Evolutionary conservation across 2,113 vertebrate species (phyloP).

Genomic region (Tinamus guttatus): DNA sequence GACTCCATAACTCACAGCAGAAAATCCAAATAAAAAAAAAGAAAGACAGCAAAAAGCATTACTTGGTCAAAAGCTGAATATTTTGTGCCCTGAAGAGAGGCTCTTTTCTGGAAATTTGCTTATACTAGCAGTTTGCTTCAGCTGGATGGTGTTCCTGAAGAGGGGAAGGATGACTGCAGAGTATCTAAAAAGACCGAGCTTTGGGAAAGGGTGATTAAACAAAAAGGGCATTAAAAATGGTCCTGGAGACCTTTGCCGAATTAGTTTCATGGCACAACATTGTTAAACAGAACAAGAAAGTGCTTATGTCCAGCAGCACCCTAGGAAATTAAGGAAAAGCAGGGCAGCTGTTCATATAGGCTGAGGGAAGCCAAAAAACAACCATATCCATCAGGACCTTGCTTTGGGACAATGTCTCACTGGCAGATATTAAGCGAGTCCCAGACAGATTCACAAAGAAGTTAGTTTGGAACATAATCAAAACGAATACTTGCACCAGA

Average conservation of each 20-base stretch:
- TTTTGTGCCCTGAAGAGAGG: not conserved
- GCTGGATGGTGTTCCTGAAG: not conserved
- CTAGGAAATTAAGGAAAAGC: not conserved
- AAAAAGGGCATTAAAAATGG: not conserved
- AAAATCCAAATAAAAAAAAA: not conserved
- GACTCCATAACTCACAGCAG: not conserved
- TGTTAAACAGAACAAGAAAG: not conserved
- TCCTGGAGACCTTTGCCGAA: not conserved
- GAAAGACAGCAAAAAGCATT: not conserved
- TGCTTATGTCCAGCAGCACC: not conserved
- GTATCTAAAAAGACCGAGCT: not conserved
- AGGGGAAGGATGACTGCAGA: not conserved
- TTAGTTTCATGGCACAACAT: not conserved
- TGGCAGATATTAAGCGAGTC: not conserved
- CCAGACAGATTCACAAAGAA: not conserved
- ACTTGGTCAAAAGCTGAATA: not conserved
- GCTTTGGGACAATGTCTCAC: not conserved
- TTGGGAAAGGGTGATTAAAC: not conserved
- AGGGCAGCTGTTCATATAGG: not conserved
- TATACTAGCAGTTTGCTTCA: not conserved
- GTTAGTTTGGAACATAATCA: not conserved
- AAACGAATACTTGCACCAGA: not conserved
- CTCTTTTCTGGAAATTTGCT: not conserved
- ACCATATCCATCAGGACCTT: fast-evolving
- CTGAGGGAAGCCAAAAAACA: not conserved